Base-by-base conservation (phyloP, 2,888 invertebrate genomes). In the Ramazzottius varieornatus region DNA sequence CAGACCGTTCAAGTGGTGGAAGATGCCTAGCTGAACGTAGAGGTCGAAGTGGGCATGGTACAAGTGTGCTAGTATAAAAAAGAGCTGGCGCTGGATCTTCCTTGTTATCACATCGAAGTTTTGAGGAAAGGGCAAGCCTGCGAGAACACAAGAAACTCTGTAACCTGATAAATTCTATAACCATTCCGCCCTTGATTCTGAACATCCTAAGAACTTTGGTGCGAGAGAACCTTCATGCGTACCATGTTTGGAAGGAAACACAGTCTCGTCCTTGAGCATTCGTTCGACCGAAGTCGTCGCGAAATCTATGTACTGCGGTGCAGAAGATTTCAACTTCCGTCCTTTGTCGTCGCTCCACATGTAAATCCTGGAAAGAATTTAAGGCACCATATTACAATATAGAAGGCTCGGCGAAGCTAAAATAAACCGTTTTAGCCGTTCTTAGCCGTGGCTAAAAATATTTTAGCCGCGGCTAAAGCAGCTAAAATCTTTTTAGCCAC, bases 191-290 rank as follows among this genome's bases (percentile, higher is more conserved):
- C n/a, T n/a, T n/a, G n/a, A n/a, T n/a, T n/a, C n/a, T n/a, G n/a
- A n/a, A n/a, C n/a, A n/a, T n/a, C n/a, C n/a, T n/a, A n/a, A n/a
- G n/a, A n/a, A n/a, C n/a, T n/a, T n/a, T n/a, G n/a, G n/a, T n/a
- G n/a, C n/a, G n/a, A n/a, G n/a, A n/a, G n/a, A n/a, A n/a, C n/a
- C n/a, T n/a, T n/a, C n/a, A n/a, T n/a, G n/a, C 83, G 83, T 79
- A 88, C 93, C 93, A 80, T 91, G 93, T 83, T 94, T 94, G 75
- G 94, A 94, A 78, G 94, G 94, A 82, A 94, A 96, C 76, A 92
- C 84, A 75, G 84, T 83, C 82, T 94, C 94, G 79, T 94, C 93
- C 78, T 87, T 88, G 80, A 94, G 86, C 71, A 89, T 91, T 81
- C 90, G 90, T 80, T 94, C 92, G 72, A 89, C 90, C 81, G 86